These are phyloP conservation scores for Piaya cayana DNA, from an alignment of 2,113 vertebrate species.

Conservation along the genomic window DNA sequence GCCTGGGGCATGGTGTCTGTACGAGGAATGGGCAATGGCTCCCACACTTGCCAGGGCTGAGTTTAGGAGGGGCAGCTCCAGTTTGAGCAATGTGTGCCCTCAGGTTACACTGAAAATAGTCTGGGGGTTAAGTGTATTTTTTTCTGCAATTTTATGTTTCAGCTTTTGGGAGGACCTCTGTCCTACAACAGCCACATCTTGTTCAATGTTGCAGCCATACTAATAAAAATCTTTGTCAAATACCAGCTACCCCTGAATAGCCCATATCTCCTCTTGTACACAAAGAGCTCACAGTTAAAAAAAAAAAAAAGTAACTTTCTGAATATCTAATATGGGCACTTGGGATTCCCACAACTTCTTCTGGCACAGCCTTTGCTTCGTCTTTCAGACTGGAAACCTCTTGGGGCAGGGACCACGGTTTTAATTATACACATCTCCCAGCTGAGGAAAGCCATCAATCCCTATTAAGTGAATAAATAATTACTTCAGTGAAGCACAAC, in stretches of 20 bases:
- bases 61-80: background rate
- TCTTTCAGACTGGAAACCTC: slow-evolving; percentile 48
- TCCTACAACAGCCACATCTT: background rate
- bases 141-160: background rate
- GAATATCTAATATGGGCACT: background rate
- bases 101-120: background rate
- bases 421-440: slow-evolving; percentile 63
- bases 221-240: background rate
- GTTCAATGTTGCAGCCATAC: rapidly evolving
- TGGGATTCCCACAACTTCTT: background rate
- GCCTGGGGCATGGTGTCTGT: background rate
- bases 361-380: slow-evolving; percentile 24
- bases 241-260: background rate
- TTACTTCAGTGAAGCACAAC: slow-evolving; percentile 54
- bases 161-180: background rate
- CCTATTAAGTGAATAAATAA: slow-evolving; percentile 63
- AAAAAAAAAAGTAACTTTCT: background rate
- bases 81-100: background rate
- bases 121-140: background rate
- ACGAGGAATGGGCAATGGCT: background rate
- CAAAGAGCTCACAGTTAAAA: background rate
- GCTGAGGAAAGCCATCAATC: slow-evolving; percentile 47
- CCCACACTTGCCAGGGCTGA: background rate
- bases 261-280: background rate
- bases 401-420: slow-evolving; percentile 39